These are phyloP conservation scores for Tapirus terrestris DNA, from an alignment of 2,113 vertebrate species.

Conservation along the genomic window DNA sequence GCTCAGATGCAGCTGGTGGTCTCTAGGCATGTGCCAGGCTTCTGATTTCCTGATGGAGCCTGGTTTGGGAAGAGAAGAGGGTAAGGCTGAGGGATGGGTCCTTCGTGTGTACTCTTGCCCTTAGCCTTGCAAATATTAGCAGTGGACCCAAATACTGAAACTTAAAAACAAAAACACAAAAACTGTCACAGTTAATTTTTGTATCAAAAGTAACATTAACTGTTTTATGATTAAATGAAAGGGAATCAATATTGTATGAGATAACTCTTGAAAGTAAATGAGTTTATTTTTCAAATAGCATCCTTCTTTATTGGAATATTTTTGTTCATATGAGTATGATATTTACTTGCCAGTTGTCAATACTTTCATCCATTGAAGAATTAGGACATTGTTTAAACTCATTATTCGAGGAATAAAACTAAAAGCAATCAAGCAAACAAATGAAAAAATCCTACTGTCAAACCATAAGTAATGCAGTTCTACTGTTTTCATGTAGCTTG, in stretches of 20 bases:
- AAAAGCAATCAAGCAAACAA: neutral
- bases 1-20: neutral
- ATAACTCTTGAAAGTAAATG: neutral
- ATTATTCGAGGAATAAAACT: neutral
- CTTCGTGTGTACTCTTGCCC: neutral
- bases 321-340: neutral
- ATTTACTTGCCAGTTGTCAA: neutral
- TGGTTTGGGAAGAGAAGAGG: neutral
- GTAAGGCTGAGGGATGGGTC: neutral
- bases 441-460: neutral
- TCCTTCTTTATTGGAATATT: neutral
- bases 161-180: neutral
- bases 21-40: neutral
- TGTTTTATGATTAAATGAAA: neutral
- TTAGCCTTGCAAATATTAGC: neutral
- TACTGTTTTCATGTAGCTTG: neutral
- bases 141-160: neutral
- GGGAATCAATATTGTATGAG: neutral
- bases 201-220: neutral
- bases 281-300: neutral
- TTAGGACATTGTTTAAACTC: neutral
- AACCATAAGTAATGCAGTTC: neutral
- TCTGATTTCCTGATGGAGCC: neutral
- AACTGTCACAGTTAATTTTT: neutral
- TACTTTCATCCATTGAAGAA: neutral